phyloP scores from a whole-genome alignment of 2,113 vertebrate species.

The Turdus rufiventris region DNA sequence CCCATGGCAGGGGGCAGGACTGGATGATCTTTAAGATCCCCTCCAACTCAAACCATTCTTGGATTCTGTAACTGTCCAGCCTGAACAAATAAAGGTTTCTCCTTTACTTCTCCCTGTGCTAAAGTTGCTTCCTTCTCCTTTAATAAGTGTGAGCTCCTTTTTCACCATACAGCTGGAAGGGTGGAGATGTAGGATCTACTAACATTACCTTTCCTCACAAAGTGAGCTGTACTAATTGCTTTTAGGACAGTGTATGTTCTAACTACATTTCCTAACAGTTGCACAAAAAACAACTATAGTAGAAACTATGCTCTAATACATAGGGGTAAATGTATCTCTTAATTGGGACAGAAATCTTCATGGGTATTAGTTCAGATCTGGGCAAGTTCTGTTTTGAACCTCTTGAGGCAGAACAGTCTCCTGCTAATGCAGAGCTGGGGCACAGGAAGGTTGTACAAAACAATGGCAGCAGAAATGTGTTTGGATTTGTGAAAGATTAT shows the following conservation, averaged over 20 bases:
- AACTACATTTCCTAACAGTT: neutral
- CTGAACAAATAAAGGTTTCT: neutral
- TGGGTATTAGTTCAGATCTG: neutral
- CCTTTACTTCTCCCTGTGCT: neutral
- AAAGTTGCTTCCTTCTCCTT: neutral
- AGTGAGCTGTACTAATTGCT: neutral
- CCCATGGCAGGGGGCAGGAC: neutral
- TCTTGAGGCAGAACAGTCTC: neutral
- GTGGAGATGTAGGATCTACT: neutral
- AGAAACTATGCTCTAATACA: neutral
- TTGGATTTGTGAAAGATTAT: fast-evolving
- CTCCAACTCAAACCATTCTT: neutral
- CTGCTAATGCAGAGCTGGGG: neutral
- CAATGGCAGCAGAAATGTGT: neutral
- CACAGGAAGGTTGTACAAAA: neutral
- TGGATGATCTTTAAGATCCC: neutral
- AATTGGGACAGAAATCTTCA: neutral
- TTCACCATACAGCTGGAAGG: neutral
- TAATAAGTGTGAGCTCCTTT: neutral
- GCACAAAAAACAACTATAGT: neutral
- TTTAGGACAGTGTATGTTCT: neutral
- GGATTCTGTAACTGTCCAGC: neutral
- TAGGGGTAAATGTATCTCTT: neutral
- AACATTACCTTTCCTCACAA: neutral
- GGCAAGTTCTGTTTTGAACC: neutral